Evolutionary conservation across 2,797 vertebrate genomes (phyloP).

Genomic region (Zenarchopterus dispar): DNA sequence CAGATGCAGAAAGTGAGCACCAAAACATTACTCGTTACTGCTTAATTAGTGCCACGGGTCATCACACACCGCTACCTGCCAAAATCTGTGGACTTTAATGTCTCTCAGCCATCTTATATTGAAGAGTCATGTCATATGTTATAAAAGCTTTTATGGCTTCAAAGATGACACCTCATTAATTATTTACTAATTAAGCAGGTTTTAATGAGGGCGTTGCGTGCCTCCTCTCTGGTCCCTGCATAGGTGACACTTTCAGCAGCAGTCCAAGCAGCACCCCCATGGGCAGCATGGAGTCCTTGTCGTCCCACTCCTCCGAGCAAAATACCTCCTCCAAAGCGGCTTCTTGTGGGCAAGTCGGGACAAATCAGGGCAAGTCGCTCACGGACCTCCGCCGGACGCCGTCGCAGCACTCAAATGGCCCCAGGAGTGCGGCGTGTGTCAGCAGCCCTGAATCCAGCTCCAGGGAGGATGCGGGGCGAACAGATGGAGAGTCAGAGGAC

Average conservation of each 20-base stretch:
- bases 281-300: slow-evolving; percentile 97
- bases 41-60: slow-evolving; percentile 14
- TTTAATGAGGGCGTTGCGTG: slow-evolving; percentile 69
- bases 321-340: slow-evolving; percentile 87
- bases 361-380: slow-evolving; percentile 81
- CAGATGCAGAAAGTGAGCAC: slow-evolving; percentile 96
- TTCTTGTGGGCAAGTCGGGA: slow-evolving; percentile 56
- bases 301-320: slow-evolving; percentile 96
- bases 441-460: slow-evolving; percentile 93
- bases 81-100: slow-evolving; percentile 14
- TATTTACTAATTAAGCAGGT: slow-evolving; percentile 38
- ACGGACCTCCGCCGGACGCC: slow-evolving; percentile 53
- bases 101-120: slow-evolving; percentile 6
- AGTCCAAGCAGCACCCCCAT: slow-evolving; percentile 94
- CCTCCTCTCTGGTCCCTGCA: slow-evolving; percentile 68
- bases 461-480: slow-evolving; percentile 88
- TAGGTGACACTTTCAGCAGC: slow-evolving; percentile 95
- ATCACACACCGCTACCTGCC: background rate
- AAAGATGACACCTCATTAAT: background rate
- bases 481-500: slow-evolving; percentile 89
- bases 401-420: slow-evolving; percentile 82
- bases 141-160: too few relatives aligned
- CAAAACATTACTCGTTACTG: slow-evolving; percentile 16
- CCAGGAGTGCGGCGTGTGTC: slow-evolving; percentile 82
- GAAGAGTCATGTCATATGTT: too few relatives aligned